Conservation (phyloP, 2,797 vertebrate genomes). For the Chrosomus eos region DNA sequence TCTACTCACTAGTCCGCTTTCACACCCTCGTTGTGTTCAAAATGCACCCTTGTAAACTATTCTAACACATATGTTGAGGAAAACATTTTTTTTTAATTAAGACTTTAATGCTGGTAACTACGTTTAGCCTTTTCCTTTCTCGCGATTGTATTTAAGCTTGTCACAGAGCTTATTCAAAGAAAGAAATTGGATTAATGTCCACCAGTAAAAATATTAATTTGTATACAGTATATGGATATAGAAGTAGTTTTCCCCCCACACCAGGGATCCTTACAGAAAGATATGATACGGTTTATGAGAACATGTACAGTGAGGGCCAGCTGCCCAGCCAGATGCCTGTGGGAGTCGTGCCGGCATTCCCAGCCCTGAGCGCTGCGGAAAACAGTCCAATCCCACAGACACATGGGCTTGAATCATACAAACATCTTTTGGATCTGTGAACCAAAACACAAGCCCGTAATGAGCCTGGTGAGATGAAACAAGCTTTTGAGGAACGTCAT, state of each 20-base stretch:
- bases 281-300: neutral
- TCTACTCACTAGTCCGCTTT: neutral
- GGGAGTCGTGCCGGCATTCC: constrained; percentile 68
- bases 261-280: neutral
- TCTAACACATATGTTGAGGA: neutral
- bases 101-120: neutral
- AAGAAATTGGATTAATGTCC: too few relatives aligned
- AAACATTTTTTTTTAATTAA: too few relatives aligned
- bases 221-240: neutral
- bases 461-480: constrained; percentile 49
- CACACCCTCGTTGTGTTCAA: neutral
- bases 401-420: constrained; percentile 54
- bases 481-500: constrained; percentile 46
- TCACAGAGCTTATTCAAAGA: neutral
- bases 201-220: neutral
- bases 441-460: constrained; percentile 46
- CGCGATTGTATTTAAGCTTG: neutral
- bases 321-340: constrained; percentile 71
- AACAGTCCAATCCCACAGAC: constrained; percentile 11
- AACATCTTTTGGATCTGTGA: constrained; percentile 55
- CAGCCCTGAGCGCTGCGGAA: constrained; percentile 69
- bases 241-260: neutral
- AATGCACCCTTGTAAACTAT: neutral
- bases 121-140: neutral
- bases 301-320: constrained; percentile 73